A percentile compares a stretch with the other conserved stretches of the same genome.
Evolutionary conservation across 2,888 invertebrate genomes (phyloP).

Genomic region (Melanchra persicariae): DNA sequence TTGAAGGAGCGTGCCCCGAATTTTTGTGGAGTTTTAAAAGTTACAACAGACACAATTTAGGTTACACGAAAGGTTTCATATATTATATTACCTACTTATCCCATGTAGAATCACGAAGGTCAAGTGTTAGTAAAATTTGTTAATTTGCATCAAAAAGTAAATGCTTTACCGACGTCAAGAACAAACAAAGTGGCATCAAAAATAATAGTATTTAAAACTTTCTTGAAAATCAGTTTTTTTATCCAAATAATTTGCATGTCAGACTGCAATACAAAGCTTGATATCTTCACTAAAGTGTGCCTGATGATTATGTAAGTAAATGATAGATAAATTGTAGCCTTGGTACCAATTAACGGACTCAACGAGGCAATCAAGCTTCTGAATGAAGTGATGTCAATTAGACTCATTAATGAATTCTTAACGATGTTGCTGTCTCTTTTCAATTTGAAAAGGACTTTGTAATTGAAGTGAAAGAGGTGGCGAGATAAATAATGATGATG

Average conservation of each 20-base stretch:
- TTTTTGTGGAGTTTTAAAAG: constrained; percentile 12
- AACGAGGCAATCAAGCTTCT: constrained; percentile 67
- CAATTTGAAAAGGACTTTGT: constrained; percentile 58
- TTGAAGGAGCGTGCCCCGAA: constrained; percentile 22
- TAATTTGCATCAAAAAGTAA: constrained; percentile 4
- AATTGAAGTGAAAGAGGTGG: constrained; percentile 45
- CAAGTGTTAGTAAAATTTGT: not conserved
- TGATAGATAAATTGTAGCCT: constrained; percentile 66
- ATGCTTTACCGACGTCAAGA: not conserved
- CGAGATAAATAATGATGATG: constrained; percentile 43
- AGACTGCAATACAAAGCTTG: constrained; percentile 14
- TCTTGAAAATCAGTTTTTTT: not conserved
- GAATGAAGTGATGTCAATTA: constrained; percentile 70
- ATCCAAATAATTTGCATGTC: not conserved
- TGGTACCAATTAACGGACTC: constrained; percentile 64
- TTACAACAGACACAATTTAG: not conserved
- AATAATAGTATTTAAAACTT: not conserved
- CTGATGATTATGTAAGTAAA: constrained; percentile 63
- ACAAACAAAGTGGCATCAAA: not conserved
- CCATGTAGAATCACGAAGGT: constrained; percentile 1
- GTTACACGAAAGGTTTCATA: not conserved
- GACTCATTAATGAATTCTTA: constrained; percentile 68
- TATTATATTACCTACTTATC: not conserved
- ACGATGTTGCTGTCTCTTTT: constrained; percentile 67
- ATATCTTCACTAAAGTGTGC: constrained; percentile 37